Percentiles rank a stretch among this genome's conserved stretches.
Evolutionary conservation across 2,113 vertebrate species (phyloP).

Genomic region (Meles meles): DNA sequence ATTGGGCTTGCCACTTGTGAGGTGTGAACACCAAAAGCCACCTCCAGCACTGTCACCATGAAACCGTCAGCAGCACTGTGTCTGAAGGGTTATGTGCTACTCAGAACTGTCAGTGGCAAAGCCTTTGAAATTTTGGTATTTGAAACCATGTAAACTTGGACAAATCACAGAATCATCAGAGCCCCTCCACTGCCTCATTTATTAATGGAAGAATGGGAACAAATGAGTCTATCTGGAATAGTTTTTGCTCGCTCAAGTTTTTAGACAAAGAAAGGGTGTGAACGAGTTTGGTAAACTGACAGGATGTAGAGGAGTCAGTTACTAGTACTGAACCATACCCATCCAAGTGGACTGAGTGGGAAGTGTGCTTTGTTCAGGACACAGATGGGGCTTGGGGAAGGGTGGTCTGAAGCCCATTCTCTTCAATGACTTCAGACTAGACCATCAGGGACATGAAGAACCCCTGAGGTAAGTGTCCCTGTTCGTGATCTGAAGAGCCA

Average conservation of each 20-base stretch:
- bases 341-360: not conserved
- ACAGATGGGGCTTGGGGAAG: not conserved
- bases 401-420: not conserved
- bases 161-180: not conserved
- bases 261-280: not conserved
- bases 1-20: not conserved
- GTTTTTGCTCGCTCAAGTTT: not conserved
- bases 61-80: not conserved
- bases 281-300: not conserved
- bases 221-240: not conserved
- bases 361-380: not conserved
- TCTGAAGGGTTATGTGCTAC: not conserved
- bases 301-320: not conserved
- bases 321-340: not conserved
- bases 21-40: not conserved
- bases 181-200: not conserved
- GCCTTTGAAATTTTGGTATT: not conserved
- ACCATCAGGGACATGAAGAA: not conserved
- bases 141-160: not conserved
- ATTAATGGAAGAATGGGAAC: not conserved
- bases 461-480: not conserved
- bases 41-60: not conserved
- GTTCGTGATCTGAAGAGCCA: not conserved
- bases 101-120: not conserved
- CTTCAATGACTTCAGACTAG: not conserved